phyloP scores from a whole-genome alignment of 1,140 invertebrate species.

The Catajapyx aquilonaris region DNA sequence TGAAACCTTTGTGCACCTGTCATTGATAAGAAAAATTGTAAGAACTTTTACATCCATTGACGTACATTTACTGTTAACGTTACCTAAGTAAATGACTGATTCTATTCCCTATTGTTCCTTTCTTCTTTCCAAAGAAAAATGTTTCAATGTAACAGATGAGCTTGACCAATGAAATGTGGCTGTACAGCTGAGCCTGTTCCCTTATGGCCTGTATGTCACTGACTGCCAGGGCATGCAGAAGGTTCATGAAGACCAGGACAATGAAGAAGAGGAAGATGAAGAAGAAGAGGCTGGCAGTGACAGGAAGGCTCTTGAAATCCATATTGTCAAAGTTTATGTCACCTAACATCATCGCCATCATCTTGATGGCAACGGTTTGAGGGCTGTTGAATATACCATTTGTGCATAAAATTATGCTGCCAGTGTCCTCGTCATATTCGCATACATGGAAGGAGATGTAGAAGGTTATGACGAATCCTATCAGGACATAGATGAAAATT shows the following conservation, averaged over 20 bases:
- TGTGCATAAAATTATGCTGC: too few relatives aligned
- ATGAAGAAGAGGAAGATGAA: constrained; percentile 56
- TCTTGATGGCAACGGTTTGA: constrained; percentile 47
- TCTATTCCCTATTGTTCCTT: too few relatives aligned
- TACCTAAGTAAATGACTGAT: too few relatives aligned
- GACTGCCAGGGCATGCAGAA: constrained; percentile 58
- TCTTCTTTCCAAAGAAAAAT: too few relatives aligned
- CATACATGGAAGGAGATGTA: constrained; percentile 38
- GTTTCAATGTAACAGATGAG: constrained; percentile 50
- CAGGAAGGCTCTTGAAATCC: constrained; percentile 41
- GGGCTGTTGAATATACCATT: constrained; percentile 34
- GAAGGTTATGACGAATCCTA: constrained; percentile 59
- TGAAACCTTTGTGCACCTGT: too few relatives aligned
- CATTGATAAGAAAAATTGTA: too few relatives aligned
- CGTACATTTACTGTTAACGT: too few relatives aligned
- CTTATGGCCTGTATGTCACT: constrained; percentile 54
- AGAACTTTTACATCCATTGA: too few relatives aligned
- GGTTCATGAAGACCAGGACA: too few relatives aligned
- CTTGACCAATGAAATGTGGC: constrained; percentile 40
- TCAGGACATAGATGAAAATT: constrained; percentile 53
- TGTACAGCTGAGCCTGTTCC: constrained; percentile 40
- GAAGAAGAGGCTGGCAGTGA: constrained; percentile 47
- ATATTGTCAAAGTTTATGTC: constrained; percentile 55
- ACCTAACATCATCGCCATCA: constrained; percentile 60
- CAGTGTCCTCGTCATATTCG: constrained; percentile 19